Evolutionary conservation across 1,140 invertebrate species (phyloP), one percentile per base, ranked within the genome.

Genomic region (Myzus persicae): DNA sequence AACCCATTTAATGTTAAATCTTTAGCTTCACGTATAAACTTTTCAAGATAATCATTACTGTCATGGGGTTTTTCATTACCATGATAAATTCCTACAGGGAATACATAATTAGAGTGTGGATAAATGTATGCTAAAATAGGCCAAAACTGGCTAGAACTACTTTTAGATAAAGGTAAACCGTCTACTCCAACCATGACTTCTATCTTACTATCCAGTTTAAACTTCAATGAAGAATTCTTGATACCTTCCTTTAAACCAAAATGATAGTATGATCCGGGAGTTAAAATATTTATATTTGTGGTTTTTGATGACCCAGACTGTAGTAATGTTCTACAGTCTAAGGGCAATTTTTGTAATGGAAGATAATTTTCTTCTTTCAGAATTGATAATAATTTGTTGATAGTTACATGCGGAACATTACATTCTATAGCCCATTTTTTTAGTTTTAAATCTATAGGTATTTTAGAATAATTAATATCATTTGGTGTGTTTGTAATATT

Each of bases 161-260:
- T 91, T 76, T 76, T 91, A 20, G 67, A 81, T 31, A 91, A 40
- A 40, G 90, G 90, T 40, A 92, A 44, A n/a, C 90, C 90, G 76
- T 92, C 91, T 46, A 92, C 44, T 20, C 85, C 85, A 44, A 87
- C 85, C 7, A 46, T 42, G 26, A 87, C 40, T 44, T 88, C 2
- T 48, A 88, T 88, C 36, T 38, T 38, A 82, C 7, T 40, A 82
- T 82, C 81, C 22, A 82, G 7, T 38, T 82, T 82, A 82, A 38
- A 82, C 36, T 82, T 82, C n/a, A 38, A 82, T 40, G 38, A 82
- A 24, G 36, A 40, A 38, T 40, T 82, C 4, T 8, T 82, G 20
- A 82, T 82, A 38, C 81, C 81, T 38, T 8, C 20, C 9, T 82
- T 38, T 38, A 82, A 82, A 22, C 18, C 81, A 82, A 81, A 81